phyloP scores from a whole-genome alignment of 2,888 invertebrate species.

The Protodeltote pygarga region DNA sequence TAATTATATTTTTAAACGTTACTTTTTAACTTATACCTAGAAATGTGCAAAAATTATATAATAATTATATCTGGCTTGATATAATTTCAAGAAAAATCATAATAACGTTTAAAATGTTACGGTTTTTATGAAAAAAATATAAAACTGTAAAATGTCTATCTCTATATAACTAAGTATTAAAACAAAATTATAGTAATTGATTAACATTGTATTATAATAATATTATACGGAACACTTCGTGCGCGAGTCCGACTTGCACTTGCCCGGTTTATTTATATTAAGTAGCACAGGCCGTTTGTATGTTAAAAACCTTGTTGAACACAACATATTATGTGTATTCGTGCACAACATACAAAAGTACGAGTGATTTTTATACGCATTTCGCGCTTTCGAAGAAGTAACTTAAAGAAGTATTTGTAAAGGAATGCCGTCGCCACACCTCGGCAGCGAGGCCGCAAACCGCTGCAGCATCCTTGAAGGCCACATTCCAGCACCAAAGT shows the following conservation, averaged over 20 bases:
- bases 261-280: slow-evolving; percentile 1
- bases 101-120: too few relatives aligned
- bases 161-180: too few relatives aligned
- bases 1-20: too few relatives aligned
- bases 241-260: not conserved
- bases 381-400: slow-evolving; percentile 51
- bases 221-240: too few relatives aligned
- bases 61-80: too few relatives aligned
- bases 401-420: slow-evolving; percentile 55
- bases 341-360: slow-evolving; percentile 32
- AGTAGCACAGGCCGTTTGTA: slow-evolving; percentile 14
- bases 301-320: slow-evolving; percentile 6
- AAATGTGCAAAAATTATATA: too few relatives aligned
- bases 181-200: too few relatives aligned
- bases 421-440: slow-evolving; percentile 82
- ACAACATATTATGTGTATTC: slow-evolving; percentile 11
- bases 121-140: too few relatives aligned
- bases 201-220: too few relatives aligned
- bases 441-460: slow-evolving; percentile 67
- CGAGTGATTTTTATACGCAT: slow-evolving; percentile 41
- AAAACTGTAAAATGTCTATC: too few relatives aligned
- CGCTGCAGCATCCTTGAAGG: slow-evolving; percentile 84
- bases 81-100: too few relatives aligned
- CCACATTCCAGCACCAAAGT: slow-evolving; percentile 78
- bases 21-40: too few relatives aligned